Evolutionary conservation across 2,888 invertebrate genomes (phyloP), one percentile per base, ranked within the genome.

Genomic region (Argyresthia goedartella): DNA sequence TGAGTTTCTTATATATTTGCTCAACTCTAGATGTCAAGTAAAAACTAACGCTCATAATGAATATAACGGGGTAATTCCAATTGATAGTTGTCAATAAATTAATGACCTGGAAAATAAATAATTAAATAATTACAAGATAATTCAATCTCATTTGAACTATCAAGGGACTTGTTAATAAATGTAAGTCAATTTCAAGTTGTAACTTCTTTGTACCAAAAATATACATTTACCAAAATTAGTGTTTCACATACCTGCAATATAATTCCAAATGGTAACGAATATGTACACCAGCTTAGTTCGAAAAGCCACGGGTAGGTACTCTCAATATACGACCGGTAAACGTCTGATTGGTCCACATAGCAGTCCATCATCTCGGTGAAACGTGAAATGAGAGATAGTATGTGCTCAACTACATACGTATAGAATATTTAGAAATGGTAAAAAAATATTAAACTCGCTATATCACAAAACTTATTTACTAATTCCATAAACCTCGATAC

Each of bases 51-150:
- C 92, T 81, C 56, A 92, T 89, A 0, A 93, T 88, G 62, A 92
- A 92, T 7, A 91, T 66, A 63, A 92, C 92, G 55, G 89, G 88
- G 57, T 89, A 93, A 60, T 88, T 92, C 92, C 92, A 93, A 0
- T 87, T 87, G 36, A 92, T 88, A 0, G 91, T 90, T 25, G 25
- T 4, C 25, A 25, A 25, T 4, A 6, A 4, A 25, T 25, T 25
- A 2, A 25, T 25, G 25, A 25, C 25, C 25, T 25, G 25, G 25
- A n/a, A n/a, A n/a, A n/a, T n/a, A n/a, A n/a, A n/a, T n/a, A n/a
- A n/a, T n/a, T n/a, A n/a, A n/a, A n/a, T n/a, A n/a, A n/a, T n/a
- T n/a, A n/a, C n/a, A n/a, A n/a, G n/a, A n/a, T n/a, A n/a, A n/a
- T n/a, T n/a, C n/a, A n/a, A n/a, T n/a, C n/a, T n/a, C n/a, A n/a